Evolutionary conservation across 2,888 invertebrate species (phyloP).

Genomic region (Xestia sexstrigata): DNA sequence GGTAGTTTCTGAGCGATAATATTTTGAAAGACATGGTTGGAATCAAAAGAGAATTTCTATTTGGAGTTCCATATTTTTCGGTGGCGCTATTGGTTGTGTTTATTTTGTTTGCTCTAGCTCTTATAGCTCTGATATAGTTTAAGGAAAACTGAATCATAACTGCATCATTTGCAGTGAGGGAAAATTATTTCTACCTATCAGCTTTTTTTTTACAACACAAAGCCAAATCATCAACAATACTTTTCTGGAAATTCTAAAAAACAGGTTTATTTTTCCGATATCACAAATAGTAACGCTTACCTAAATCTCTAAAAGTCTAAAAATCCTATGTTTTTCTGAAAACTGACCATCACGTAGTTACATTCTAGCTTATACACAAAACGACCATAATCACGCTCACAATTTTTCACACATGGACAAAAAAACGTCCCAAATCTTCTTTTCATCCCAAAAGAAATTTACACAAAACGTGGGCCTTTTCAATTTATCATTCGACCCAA

Average conservation of each 20-base stretch:
- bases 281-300: neutral
- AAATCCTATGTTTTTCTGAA: neutral
- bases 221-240: neutral
- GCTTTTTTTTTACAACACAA: neutral
- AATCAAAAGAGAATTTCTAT: slow-evolving; percentile 57
- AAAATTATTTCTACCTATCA: too few species aligned
- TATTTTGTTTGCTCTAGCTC: neutral
- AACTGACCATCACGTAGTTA: neutral
- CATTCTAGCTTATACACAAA: slow-evolving; percentile 10
- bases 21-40: slow-evolving; percentile 64
- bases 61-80: slow-evolving; percentile 28
- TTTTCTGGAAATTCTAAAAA: neutral
- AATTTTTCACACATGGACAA: slow-evolving; percentile 35
- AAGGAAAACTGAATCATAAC: neutral
- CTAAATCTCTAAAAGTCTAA: neutral
- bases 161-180: too few species aligned
- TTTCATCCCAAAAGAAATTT: slow-evolving; percentile 38
- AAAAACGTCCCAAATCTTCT: slow-evolving; percentile 36
- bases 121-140: neutral
- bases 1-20: slow-evolving; percentile 64
- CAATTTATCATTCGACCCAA: slow-evolving; percentile 64
- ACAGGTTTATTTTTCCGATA: neutral
- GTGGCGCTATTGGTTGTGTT: neutral
- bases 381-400: slow-evolving; percentile 32
- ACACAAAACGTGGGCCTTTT: slow-evolving; percentile 58